A percentile compares a stretch with the other conserved stretches of the same genome.
phyloP scores from a whole-genome alignment of 2,113 vertebrate genomes.

The Equus quagga region DNA sequence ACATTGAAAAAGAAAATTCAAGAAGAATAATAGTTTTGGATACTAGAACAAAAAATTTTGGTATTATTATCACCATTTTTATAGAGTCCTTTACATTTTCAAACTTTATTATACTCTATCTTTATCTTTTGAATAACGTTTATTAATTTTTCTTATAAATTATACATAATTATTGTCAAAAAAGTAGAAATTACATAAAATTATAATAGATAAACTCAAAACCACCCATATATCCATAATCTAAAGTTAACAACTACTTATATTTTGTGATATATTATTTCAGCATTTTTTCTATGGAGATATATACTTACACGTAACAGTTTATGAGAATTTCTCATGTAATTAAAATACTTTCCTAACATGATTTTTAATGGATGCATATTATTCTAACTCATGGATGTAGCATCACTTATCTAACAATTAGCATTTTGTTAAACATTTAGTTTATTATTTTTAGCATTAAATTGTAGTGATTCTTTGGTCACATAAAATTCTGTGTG shows the following conservation, averaged over 20 bases:
- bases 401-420: neutral
- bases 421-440: neutral
- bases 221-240: neutral
- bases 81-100: neutral
- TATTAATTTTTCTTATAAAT: neutral
- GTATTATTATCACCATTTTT: neutral
- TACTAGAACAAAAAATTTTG: neutral
- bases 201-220: neutral
- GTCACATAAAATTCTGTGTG: neutral
- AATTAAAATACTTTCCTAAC: neutral
- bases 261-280: neutral
- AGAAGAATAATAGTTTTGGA: neutral
- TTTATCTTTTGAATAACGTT: neutral
- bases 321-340: neutral
- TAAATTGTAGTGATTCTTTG: neutral
- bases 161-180: neutral
- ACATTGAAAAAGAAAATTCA: neutral
- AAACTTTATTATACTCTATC: neutral
- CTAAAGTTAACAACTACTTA: neutral
- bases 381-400: neutral
- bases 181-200: neutral
- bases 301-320: neutral
- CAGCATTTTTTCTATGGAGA: neutral
- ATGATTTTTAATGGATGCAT: neutral
- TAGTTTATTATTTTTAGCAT: neutral